Conservation (phyloP, 2,113 vertebrate genomes). For the Anoura caudifer region DNA sequence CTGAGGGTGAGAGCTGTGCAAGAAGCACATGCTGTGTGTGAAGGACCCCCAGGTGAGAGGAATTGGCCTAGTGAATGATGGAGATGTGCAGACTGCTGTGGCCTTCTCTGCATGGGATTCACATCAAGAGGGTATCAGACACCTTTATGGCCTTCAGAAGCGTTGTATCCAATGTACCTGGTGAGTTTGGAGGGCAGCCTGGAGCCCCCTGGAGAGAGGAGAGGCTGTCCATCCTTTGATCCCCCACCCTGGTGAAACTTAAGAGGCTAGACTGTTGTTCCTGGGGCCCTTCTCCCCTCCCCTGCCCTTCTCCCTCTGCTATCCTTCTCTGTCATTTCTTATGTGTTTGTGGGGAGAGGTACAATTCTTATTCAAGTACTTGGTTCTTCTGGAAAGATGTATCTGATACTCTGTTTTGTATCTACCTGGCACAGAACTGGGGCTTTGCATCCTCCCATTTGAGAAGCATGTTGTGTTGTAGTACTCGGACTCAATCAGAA, state of each 20-base stretch:
- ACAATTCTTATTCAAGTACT: not conserved
- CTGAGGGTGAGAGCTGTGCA: constrained; percentile 86
- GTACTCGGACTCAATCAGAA: not conserved
- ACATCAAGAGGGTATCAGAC: constrained; percentile 88
- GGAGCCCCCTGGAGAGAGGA: not conserved
- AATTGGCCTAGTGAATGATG: constrained; percentile 90
- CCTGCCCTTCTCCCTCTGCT: not conserved
- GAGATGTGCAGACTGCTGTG: constrained; percentile 90
- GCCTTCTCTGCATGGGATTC: constrained; percentile 86
- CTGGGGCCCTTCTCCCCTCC: not conserved
- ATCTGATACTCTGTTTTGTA: not conserved
- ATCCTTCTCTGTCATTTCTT: not conserved
- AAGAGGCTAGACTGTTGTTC: not conserved
- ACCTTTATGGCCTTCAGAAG: constrained; percentile 92
- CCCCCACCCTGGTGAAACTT: not conserved
- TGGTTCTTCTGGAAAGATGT: not conserved
- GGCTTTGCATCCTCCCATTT: not conserved
- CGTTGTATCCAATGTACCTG: constrained; percentile 91
- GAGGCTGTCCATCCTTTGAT: rapidly evolving
- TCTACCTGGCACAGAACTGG: not conserved
- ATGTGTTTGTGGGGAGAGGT: no score
- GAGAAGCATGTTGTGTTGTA: not conserved
- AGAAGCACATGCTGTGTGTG: constrained; percentile 85
- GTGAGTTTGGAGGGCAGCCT: constrained; percentile 83
- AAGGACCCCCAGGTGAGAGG: constrained; percentile 84